Base-by-base conservation (phyloP, 23 tunicate species). In the Pegea sp. region DNA sequence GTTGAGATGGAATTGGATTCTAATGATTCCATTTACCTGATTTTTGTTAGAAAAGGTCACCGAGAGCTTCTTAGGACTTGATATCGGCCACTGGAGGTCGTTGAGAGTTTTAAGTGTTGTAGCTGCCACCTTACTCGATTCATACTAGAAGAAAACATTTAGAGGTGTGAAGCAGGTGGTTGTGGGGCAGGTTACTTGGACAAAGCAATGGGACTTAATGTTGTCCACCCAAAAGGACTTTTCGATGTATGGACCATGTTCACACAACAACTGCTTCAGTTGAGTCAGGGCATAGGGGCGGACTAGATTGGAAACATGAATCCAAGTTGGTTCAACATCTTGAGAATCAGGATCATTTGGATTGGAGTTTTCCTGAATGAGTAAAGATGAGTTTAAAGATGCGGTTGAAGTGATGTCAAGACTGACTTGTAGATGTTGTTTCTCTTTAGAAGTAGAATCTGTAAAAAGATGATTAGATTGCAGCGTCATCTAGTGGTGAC, bases 201-300 rank as follows among this genome's bases (percentile, higher is more conserved):
- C 90, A 52, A 89, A 63, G 50, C 98, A 89, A 43, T 89, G 78
- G 1, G 90, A 77, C 54, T 89, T 89, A 18, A 89, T 89, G 19
- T 57, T 89, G 63, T 89, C 71, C 42, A 89, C 77, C 98, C 98
- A 89, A 49, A 89, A 89, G 2, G 90, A 70, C 48, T 65, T 66
- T 43, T 84, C 81, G 20, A 56, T 11, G 28, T 66, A 63, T n/a
- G 61, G 59, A 3, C 98, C 98, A 26, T 51, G 22, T 56, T 76
- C 88, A 23, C 54, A 38, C 61, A 89, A 53, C 49, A 69, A 49
- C 26, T 66, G 65, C 55, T 76, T 76, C 42, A 89, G 75, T 33
- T 89, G 98, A 3, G 66, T 48, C 0, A 70, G 38, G 5, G 98
- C 84, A 52, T 77, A 89, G 18, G 98, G 98, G 6, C 98, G 70